Conservation (phyloP, 1,140 invertebrate genomes). For the Archivesica marissinica region DNA sequence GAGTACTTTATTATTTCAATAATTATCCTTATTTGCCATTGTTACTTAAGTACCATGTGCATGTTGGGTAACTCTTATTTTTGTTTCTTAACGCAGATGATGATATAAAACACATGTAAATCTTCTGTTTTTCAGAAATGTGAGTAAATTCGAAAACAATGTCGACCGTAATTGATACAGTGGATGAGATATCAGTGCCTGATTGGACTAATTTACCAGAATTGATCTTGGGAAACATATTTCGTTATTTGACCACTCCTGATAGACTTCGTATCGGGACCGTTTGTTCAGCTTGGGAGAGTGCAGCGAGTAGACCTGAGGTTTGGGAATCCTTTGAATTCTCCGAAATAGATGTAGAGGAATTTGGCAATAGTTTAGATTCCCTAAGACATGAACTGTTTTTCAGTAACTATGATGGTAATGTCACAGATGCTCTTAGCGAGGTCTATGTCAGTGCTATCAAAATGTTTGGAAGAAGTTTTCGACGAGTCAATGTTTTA, state of each 20-base stretch:
- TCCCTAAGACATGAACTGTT: not conserved
- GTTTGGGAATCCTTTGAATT: slow-evolving; percentile 25
- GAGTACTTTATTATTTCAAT: no score
- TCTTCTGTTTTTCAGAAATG: no score
- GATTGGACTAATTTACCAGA: slow-evolving; percentile 39
- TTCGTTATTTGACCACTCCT: not conserved
- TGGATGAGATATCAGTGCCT: not conserved
- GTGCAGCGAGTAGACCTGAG: not conserved
- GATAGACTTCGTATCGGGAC: slow-evolving; percentile 9
- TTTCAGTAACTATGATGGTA: not conserved
- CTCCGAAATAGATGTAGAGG: slow-evolving; percentile 25
- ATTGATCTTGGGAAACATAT: slow-evolving; percentile 11
- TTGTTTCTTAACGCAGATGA: not conserved
- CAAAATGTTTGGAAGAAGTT: slow-evolving; percentile 24
- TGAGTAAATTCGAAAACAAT: no score
- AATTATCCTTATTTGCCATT: no score
- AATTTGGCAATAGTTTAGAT: not conserved
- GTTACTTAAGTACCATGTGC: no score
- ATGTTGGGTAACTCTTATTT: no score
- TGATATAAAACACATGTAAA: no score
- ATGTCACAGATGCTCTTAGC: not conserved
- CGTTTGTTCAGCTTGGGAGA: slow-evolving; percentile 18
- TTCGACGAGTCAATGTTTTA: not conserved
- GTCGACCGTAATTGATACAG: no score
- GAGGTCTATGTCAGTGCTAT: not conserved